A percentile compares a stretch with the other conserved stretches of the same genome.
Evolutionary conservation across 1,140 invertebrate genomes (phyloP).

Genomic region (Himalopsyche phryganea): DNA sequence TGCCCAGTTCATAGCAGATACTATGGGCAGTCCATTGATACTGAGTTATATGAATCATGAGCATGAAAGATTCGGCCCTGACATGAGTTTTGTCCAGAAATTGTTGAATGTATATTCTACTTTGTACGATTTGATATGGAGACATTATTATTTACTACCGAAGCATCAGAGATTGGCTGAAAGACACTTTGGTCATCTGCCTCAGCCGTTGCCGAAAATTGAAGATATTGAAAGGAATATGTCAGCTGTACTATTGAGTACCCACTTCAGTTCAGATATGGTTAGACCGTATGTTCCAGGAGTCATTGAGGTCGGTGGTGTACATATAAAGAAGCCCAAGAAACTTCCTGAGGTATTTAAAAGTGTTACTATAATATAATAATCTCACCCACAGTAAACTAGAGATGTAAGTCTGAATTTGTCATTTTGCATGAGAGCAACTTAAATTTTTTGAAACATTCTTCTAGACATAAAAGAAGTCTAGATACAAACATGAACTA

Average conservation of each 20-base stretch:
- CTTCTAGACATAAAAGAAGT: no score
- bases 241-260: constrained; percentile 54
- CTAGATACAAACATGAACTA: no score
- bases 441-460: no score
- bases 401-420: no score
- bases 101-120: constrained; percentile 24
- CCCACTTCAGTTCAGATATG: constrained; percentile 48
- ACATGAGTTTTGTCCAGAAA: constrained; percentile 22
- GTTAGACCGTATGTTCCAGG: constrained; percentile 49
- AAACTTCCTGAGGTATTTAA: constrained; percentile 39
- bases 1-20: constrained; percentile 43
- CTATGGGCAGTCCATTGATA: constrained; percentile 45
- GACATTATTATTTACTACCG: constrained; percentile 26
- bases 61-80: constrained; percentile 8
- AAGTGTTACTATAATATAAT: no score
- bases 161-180: constrained; percentile 36
- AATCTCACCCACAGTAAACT: no score
- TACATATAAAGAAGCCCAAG: constrained; percentile 45
- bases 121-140: constrained; percentile 24
- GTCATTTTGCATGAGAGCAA: no score
- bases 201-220: constrained; percentile 39
- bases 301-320: constrained; percentile 52
- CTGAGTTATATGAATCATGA: constrained; percentile 29
- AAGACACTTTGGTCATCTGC: constrained; percentile 36
- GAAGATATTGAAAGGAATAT: constrained; percentile 52